Evolutionary conservation across 92 coral and sea anemone species (phyloP), one percentile per base, ranked within the genome.

Genomic region (Zoanthus solanderi): DNA sequence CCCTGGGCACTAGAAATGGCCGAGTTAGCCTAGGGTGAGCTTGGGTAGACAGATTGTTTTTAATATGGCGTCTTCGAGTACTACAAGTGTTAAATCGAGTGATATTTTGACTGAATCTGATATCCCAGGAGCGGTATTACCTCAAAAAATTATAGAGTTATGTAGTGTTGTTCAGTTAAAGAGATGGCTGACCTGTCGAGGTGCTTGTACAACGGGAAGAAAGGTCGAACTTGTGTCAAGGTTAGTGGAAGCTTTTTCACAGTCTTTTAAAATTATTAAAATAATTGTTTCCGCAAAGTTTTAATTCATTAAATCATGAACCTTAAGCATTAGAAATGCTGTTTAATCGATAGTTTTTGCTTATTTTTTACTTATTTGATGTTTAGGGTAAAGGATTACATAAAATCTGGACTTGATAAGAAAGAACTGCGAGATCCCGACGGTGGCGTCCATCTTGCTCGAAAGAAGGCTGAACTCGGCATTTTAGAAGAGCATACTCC

Each of bases 161-260:
- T 79, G 90, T 50, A 88, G 81, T 81, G 90, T 88, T 78, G 90
- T 88, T n/a, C 90, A 88, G 79, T 69, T 88, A 32, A 88, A 88
- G 67, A 23, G 90, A 48, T 79, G 90, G 87, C 66, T 88, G 90
- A 72, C 87, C 68, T 65, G 87, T 80, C 54, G 90, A 88, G 87
- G 90, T 68, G 90, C 90, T 81, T 88, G 90, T 80, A 88, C 90
- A 80, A 67, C 90, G 68, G 87, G 87, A 88, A 88, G 87, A 81
- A 88, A 88, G 77, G 71, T 78, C 78, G 90, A 88, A 68, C 88
- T 88, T 61, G 68, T 82, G 53, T 74, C 75, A 89, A 83, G 88
- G 84, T 83, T 84, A 48, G 91, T 84, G 46, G 88, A 89, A 78
- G 85, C 67, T 45, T 84, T 71, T 2, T 84, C 46, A 63, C 42